phyloP scores from a whole-genome alignment of 1,140 invertebrate species.

The Portunus trituberculatus region DNA sequence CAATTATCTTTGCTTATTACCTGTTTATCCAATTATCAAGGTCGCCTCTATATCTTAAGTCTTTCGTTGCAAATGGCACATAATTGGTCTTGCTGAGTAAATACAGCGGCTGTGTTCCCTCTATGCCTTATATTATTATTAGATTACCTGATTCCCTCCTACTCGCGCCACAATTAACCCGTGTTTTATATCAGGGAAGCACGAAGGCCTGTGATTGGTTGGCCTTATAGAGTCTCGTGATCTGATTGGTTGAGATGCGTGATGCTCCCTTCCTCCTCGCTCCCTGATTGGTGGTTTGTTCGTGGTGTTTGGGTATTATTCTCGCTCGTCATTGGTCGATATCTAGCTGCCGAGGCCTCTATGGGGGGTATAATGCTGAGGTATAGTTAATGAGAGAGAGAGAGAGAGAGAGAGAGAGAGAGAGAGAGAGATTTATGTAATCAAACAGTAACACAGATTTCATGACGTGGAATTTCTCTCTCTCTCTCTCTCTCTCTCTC shows the following conservation, averaged over 20 bases:
- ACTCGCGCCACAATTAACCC: slow-evolving; percentile 41
- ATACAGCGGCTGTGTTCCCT: neutral
- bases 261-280: neutral
- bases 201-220: slow-evolving; percentile 47
- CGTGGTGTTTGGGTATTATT: neutral
- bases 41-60: neutral
- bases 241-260: slow-evolving; percentile 18
- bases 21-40: neutral
- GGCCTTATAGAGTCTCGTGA: neutral
- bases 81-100: neutral
- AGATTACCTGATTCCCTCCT: slow-evolving; percentile 36
- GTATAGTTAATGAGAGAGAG: neutral
- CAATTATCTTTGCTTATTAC: neutral
- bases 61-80: neutral
- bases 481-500: neutral
- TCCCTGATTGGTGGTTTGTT: neutral
- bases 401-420: neutral
- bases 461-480: slow-evolving; percentile 1
- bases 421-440: neutral
- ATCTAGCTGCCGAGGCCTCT: neutral
- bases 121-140: neutral
- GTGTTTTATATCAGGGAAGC: slow-evolving; percentile 55
- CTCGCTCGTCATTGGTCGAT: neutral
- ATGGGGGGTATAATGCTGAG: neutral
- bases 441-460: slow-evolving; percentile 59